phyloP scores from a whole-genome alignment of 2,113 vertebrate genomes.

The Heteronetta atricapilla region DNA sequence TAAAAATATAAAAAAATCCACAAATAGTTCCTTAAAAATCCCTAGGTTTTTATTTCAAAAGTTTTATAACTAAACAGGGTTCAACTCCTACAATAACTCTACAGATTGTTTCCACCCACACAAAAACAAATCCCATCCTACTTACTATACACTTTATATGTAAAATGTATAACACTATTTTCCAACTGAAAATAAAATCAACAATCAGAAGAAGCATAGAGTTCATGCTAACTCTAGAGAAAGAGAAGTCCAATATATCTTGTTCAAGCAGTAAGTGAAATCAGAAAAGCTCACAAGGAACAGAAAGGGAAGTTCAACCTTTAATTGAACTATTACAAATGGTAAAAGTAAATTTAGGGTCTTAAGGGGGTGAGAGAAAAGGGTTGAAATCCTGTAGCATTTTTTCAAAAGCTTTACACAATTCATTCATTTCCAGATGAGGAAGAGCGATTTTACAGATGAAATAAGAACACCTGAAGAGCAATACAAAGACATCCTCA shows the following conservation, averaged over 20 bases:
- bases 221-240: constrained; percentile 36
- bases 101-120: constrained; percentile 50
- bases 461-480: constrained; percentile 35
- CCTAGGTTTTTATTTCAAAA: constrained; percentile 34
- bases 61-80: constrained; percentile 34
- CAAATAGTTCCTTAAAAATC: constrained; percentile 20
- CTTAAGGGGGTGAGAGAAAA: not conserved
- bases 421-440: constrained; percentile 41
- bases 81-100: constrained; percentile 22
- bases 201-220: constrained; percentile 3
- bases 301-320: constrained; percentile 22
- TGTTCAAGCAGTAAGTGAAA: not conserved
- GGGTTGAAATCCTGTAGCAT: constrained; percentile 17
- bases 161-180: constrained; percentile 25
- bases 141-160: constrained; percentile 21
- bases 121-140: not conserved
- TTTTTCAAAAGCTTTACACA: constrained; percentile 34
- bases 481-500: not conserved
- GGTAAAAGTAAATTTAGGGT: constrained; percentile 49
- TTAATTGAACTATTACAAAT: constrained; percentile 37
- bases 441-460: not conserved
- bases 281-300: constrained; percentile 26
- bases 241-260: not conserved
- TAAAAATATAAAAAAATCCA: not conserved
- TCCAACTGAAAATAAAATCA: constrained; percentile 44